phyloP scores from a whole-genome alignment of 2,888 invertebrate species.

The Phengaris alcon region DNA sequence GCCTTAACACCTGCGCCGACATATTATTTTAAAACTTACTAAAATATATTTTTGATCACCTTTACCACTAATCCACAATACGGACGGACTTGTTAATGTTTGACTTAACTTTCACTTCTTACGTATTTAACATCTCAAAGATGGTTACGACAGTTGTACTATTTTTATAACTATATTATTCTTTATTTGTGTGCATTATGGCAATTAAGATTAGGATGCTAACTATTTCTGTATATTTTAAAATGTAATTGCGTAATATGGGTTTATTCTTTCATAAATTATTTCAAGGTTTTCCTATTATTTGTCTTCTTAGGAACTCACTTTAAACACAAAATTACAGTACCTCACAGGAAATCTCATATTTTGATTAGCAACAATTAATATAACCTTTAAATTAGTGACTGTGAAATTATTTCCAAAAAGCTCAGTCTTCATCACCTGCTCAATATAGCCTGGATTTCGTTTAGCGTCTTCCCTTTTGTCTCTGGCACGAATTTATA shows the following conservation, averaged over 20 bases:
- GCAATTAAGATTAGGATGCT: too few relatives aligned
- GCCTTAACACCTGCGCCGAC: too few relatives aligned
- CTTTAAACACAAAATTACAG: not conserved
- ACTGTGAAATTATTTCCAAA: not conserved
- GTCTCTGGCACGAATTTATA: constrained; percentile 51
- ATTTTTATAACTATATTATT: not conserved
- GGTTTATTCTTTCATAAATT: not conserved
- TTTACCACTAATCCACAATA: not conserved
- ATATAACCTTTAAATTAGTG: not conserved
- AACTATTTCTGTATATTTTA: not conserved
- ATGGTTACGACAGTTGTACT: not conserved
- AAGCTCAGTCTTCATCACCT: constrained; percentile 30
- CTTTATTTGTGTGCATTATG: not conserved
- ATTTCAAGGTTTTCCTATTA: not conserved
- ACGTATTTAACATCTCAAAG: not conserved
- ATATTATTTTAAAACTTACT: not conserved
- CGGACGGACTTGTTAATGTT: not conserved
- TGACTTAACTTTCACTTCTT: not conserved
- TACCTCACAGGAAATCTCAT: not conserved
- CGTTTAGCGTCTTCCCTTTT: constrained; percentile 48
- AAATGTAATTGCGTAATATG: too few relatives aligned
- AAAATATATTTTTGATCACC: too few relatives aligned
- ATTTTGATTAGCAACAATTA: not conserved
- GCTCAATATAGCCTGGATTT: constrained; percentile 49
- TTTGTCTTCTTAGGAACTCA: not conserved